Conservation (phyloP, 2,797 vertebrate species). For the Moxostoma hubbsi region DNA sequence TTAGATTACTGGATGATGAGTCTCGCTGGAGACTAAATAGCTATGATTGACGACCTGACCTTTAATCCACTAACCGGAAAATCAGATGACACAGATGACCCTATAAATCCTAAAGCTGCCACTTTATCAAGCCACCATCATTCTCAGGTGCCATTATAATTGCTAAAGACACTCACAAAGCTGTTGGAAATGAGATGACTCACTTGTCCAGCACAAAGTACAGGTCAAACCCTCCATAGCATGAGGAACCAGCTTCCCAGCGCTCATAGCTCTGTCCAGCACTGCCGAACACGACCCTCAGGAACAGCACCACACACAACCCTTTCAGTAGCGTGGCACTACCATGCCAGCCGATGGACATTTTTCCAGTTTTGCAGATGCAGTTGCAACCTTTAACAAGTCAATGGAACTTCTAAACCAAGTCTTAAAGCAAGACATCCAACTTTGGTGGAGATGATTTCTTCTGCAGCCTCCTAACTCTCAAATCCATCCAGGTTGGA, state of each 20-base stretch:
- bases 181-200: conserved; percentile 72
- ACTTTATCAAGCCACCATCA: not conserved
- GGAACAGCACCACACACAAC: conserved; percentile 74
- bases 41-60: not conserved
- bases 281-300: conserved; percentile 71
- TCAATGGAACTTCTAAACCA: not conserved
- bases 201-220: conserved; percentile 99
- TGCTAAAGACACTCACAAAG: not conserved
- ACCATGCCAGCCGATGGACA: conserved; percentile 70
- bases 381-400: conserved; percentile 15
- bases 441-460: conserved; percentile 12
- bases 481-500: conserved; percentile 26
- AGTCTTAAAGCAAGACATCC: conserved; percentile 18
- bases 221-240: conserved; percentile 96
- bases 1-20: not conserved
- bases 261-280: conserved; percentile 77
- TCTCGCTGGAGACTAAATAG: not conserved
- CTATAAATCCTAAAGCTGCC: not conserved
- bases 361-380: conserved; percentile 50
- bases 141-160: not conserved
- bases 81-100: not conserved
- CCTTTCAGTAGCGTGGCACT: conserved; percentile 67
- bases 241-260: conserved; percentile 87
- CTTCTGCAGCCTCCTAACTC: conserved; percentile 9
- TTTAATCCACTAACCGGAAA: not conserved